Evolutionary conservation across 1,140 invertebrate species (phyloP).

Genomic region (Drosophila hydei): DNA sequence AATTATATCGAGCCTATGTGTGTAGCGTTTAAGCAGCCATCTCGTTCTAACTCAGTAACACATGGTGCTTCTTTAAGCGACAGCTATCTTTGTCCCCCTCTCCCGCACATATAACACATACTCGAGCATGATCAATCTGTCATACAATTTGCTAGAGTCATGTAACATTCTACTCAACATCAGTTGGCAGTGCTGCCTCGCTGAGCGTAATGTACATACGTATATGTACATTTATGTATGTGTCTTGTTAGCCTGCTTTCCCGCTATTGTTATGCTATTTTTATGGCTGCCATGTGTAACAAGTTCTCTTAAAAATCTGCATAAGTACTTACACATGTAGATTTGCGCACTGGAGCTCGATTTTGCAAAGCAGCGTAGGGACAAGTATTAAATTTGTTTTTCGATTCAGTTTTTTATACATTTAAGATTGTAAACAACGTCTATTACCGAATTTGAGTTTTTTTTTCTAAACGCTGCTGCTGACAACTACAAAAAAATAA

Average conservation of each 20-base stretch:
- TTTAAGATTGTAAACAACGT: too few relatives aligned
- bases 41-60: too few relatives aligned
- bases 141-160: slow-evolving; percentile 4
- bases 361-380: not conserved
- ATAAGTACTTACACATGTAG: not conserved
- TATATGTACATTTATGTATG: not conserved
- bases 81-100: too few relatives aligned
- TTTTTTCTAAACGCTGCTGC: not conserved
- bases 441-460: too few relatives aligned
- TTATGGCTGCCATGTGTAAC: slow-evolving; percentile 2
- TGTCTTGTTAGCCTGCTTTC: not conserved
- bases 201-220: not conserved
- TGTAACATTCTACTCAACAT: not conserved
- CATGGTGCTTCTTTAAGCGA: too few relatives aligned
- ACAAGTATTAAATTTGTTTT: too few relatives aligned
- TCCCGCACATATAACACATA: not conserved
- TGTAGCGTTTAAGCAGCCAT: too few relatives aligned
- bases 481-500: too few relatives aligned
- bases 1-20: too few relatives aligned
- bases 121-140: not conserved
- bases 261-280: not conserved
- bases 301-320: not conserved
- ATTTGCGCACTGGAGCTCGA: not conserved
- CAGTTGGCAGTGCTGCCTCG: not conserved
- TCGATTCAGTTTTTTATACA: too few relatives aligned